A percentile compares a stretch with the other conserved stretches of the same genome.
Evolutionary conservation across 2,113 vertebrate species (phyloP).

Genomic region (Oreochromis spilurus): DNA sequence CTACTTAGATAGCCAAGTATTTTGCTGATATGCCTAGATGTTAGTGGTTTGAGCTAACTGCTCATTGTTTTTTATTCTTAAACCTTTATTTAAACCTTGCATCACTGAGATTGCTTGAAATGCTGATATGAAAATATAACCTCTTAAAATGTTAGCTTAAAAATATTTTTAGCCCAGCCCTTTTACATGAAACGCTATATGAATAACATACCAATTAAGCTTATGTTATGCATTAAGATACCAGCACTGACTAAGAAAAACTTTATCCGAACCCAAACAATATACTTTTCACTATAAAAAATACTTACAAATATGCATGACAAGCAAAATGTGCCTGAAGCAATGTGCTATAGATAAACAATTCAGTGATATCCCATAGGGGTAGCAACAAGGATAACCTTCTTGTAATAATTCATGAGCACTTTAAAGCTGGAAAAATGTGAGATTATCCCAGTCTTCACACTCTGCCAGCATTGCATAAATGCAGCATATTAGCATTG

Average conservation of each 20-base stretch:
- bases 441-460: neutral
- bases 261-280: neutral
- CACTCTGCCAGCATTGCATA: neutral
- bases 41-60: accelerated
- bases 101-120: neutral
- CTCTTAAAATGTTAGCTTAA: neutral
- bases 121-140: neutral
- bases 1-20: neutral
- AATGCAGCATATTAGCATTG: neutral
- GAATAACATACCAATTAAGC: neutral
- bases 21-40: neutral
- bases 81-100: neutral
- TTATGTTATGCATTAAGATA: neutral
- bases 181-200: neutral
- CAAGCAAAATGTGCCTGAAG: neutral
- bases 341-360: neutral
- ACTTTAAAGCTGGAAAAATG: neutral
- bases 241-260: neutral
- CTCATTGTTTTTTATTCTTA: neutral
- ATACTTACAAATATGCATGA: neutral
- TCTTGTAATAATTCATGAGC: neutral
- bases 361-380: neutral
- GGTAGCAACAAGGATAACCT: neutral
- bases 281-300: neutral
- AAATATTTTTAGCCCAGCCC: neutral